Base-by-base conservation (phyloP, 2,113 vertebrate genomes). In the Pholis gunnellus region DNA sequence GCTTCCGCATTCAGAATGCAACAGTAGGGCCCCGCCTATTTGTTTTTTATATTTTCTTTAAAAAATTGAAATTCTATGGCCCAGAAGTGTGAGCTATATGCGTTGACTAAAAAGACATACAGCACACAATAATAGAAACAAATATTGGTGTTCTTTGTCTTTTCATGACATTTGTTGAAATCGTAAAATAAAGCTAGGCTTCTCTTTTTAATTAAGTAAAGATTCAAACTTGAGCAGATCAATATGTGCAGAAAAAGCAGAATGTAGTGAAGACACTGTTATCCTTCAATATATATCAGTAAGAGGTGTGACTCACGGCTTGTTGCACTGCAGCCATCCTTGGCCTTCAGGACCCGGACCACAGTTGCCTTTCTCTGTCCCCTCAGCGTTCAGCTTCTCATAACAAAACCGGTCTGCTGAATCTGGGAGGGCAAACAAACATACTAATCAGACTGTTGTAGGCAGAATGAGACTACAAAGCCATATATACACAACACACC, bases 331-430 rank as follows among this genome's bases (percentile, higher is more conserved):
- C 87, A 97, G 92, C 98, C 98, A 99, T 84, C 95, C 95, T 13
- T 88, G 93, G 0, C 96, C 97, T 38, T 95, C 96, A 10, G 93
- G 95, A 75, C 95, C 94, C 0, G 92, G 96, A 17, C 98, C 98
- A 70, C 98, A 99, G 95, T 97, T 99, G 2, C 98, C 98, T 61
- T 97, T 96, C 87, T 98, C 97, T 0, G 97, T 98, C 64, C 98
- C 98, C 92, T 99, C 97, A 68, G 97, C 96, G 0, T 99, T 99
- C 77, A 99, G 94, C 87, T 98, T 98, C 95, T 98, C 97, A 0
- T 99, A 99, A 88, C 98, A 99, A 94, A 98, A 97, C 69, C 97
- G 95, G 90, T 98, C 98, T 0, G 98, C 97, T 0, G 97, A 96
- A 83, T 79, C 97, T 99, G 88, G 0, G 18, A 48, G 18, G 48